Base-by-base conservation (phyloP, 2,113 vertebrate species). In the Daubentonia madagascariensis region DNA sequence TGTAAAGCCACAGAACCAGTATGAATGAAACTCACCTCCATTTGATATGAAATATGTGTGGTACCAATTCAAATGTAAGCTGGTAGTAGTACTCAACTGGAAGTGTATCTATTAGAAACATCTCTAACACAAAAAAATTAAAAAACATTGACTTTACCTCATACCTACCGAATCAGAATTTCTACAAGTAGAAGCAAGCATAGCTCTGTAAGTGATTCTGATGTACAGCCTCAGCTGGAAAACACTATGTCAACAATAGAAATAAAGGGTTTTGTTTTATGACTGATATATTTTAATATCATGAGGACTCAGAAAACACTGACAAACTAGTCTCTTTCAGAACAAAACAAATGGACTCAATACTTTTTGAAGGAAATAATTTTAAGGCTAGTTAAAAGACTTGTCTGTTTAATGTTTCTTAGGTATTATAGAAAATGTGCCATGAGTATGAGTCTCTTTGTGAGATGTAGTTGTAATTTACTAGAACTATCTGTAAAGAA, bases 401-500 rank as follows among this genome's bases (percentile, higher is more conserved):
- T 96, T 83, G n/a, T 91, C 67, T 84, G 16, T 76, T 68, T 79
- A 40, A 61, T 68, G 22, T 78, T 97, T 96, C 70, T 89, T 50
- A 85, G 40, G 32, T 78, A 96, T 93, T 67, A 96, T 0, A 95
- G 59, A 83, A 97, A 92, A 93, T 65, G 35, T 79, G 37, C n/a
- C 80, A 25, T 75, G 63, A 94, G 70, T 57, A 92, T 35, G 96
- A 90, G 52, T 75, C 37, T 96, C 76, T 92, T 63, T 48, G 57
- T n/a, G 48, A 94, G 37, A 75, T 20, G 12, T 3, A 86, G 81
- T 18, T 2, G 0, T 89, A 87, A 92, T 78, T 94, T 92, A 97
- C 73, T 86, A 85, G 75, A 91, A 96, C 65, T 67, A 86, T 54
- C 70, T 90, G 50, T 90, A 94, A 63, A 95, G 85, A 92, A 79